Evolutionary conservation across 2,113 vertebrate species (phyloP).

Genomic region (Perca flavescens): DNA sequence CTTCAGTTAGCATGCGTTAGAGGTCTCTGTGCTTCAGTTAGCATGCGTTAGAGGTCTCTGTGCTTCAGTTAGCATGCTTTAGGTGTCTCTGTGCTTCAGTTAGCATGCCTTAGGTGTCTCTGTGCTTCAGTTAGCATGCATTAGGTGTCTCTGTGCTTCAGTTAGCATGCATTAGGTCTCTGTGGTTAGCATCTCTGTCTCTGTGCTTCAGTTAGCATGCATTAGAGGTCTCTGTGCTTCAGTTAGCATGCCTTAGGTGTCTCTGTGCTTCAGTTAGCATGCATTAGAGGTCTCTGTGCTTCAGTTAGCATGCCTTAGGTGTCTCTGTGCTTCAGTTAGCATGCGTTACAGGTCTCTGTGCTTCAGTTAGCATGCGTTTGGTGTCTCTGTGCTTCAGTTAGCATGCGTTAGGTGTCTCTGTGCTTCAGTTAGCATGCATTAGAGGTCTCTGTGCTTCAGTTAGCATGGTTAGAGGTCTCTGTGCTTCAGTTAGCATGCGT

Average conservation of each 20-base stretch:
- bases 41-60: no score
- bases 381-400: no score
- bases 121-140: conserved; percentile 79
- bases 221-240: not conserved
- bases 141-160: not conserved
- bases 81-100: no score
- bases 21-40: no score
- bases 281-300: no score
- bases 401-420: no score
- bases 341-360: no score
- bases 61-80: no score
- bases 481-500: conserved; percentile 43
- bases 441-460: not conserved
- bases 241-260: not conserved
- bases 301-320: not conserved
- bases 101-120: no score
- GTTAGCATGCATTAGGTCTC: not conserved
- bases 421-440: conserved; percentile 79
- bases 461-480: not conserved
- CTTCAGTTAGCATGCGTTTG: no score
- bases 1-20: not conserved
- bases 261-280: no score
- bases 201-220: not conserved
- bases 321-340: no score
- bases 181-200: not conserved